Base-by-base conservation (phyloP, 2,888 invertebrate species). In the Aspidapion aeneum region DNA sequence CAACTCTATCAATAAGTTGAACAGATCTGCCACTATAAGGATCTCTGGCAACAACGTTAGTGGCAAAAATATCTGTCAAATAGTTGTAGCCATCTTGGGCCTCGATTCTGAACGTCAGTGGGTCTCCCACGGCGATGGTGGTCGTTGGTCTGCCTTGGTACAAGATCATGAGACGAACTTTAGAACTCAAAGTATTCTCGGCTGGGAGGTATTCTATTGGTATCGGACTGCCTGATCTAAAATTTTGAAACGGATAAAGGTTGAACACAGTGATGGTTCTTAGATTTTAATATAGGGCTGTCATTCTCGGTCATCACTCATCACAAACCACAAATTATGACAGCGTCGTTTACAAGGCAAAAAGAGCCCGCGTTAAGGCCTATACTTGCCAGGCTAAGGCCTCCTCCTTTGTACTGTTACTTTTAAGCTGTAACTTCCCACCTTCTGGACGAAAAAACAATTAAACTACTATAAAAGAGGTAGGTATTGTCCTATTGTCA, bases 171-270 rank as follows among this genome's bases (percentile, higher is more conserved):
- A 95, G 79, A 18, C 94, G 87, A 1, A 95, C 93, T 76, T 93
- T 91, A 0, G 94, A 94, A 77, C 94, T 94, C 49, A 96, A 80
- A 0, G 94, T 92, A 73, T 95, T 95, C 77, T 95, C 94, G 16
- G 94, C 94, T 18, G 95, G 95, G 3, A 96, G 82, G 76, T 94
- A 94, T 78, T 95, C 95, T 62, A 96, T 94, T 12, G 94, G 95
- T 68, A 94, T 94, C 0, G 95, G 95, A 74, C 94, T 93, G 70
- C 94, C 94, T 20, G 94, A 93, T 74, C 93, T 93, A 81, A 83
- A 83, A 73, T 48, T 48, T 48, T 9, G 49, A 12, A 48, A 9
- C 49, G 9, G n/a, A 48, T 12, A 12, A 48, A 9, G n/a, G 9
- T 48, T 48, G 49, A 48, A 12, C n/a, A 12, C 9, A 48, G n/a